Conservation (phyloP, 2,797 vertebrate species). For the Rhincodon typus region DNA sequence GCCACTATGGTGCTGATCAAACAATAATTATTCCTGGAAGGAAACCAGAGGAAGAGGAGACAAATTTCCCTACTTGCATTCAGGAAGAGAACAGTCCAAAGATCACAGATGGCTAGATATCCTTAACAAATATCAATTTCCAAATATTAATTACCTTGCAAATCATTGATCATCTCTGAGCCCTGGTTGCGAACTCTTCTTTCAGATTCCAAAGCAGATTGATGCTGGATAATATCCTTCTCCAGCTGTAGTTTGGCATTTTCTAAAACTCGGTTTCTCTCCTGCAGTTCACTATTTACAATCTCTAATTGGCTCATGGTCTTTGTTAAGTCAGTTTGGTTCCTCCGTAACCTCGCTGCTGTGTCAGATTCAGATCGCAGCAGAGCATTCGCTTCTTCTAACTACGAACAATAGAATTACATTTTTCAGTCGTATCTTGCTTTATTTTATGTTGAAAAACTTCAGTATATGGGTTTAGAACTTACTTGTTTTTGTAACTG, state of each 20-base stretch:
- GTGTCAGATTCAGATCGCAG: slow-evolving; percentile 90
- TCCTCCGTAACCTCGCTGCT: slow-evolving; percentile 83
- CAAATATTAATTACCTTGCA: slow-evolving; percentile 71
- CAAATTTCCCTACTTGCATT: background rate
- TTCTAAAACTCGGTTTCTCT: slow-evolving; percentile 75
- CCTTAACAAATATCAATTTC: background rate
- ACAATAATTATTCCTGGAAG: background rate
- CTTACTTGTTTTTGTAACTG: slow-evolving; percentile 91
- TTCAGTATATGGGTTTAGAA: slow-evolving; percentile 15
- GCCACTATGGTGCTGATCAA: background rate
- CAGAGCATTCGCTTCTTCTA: slow-evolving; percentile 90
- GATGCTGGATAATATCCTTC: slow-evolving; percentile 82
- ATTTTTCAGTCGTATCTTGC: background rate
- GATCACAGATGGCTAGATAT: background rate
- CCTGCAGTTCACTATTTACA: slow-evolving; percentile 85
- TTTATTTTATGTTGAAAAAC: background rate
- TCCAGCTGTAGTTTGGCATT: slow-evolving; percentile 75
- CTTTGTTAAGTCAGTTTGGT: slow-evolving; percentile 85
- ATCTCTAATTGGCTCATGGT: slow-evolving; percentile 80
- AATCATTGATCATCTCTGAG: slow-evolving; percentile 90
- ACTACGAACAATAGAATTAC: slow-evolving; percentile 56
- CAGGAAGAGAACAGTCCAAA: background rate
- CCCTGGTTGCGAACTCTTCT: slow-evolving; percentile 84
- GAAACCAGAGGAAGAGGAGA: background rate
- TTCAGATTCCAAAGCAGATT: slow-evolving; percentile 86